A percentile compares a stretch with the other conserved stretches of the same genome.
These are phyloP conservation scores for Promerops cafer DNA, from an alignment of 2,113 vertebrate species.

Conservation along the genomic window DNA sequence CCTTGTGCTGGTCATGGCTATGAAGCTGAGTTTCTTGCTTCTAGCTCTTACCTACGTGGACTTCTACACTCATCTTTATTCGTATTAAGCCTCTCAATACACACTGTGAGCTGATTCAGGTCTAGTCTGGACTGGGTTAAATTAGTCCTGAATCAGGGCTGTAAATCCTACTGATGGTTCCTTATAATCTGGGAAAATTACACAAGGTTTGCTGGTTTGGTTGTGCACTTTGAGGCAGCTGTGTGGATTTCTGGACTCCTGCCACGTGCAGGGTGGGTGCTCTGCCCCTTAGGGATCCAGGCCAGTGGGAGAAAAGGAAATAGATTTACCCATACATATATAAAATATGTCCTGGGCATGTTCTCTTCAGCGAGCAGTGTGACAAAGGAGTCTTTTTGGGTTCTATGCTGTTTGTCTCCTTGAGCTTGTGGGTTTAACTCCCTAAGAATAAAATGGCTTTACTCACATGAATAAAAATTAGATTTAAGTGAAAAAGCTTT, in stretches of 20 bases:
- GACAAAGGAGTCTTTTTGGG: neutral
- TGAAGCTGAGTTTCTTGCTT: conserved; percentile 5
- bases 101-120: neutral
- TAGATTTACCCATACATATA: neutral
- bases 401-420: neutral
- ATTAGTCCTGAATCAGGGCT: neutral
- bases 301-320: neutral
- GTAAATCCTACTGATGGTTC: neutral
- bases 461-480: accelerated
- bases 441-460: neutral
- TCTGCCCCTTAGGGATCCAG: neutral
- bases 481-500: neutral
- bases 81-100: accelerated
- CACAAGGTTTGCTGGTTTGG: neutral
- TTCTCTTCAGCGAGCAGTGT: neutral
- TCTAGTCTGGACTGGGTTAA: neutral
- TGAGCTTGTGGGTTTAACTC: neutral
- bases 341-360: neutral
- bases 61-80: accelerated
- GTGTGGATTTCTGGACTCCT: neutral
- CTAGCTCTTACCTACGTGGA: neutral
- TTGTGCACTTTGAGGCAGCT: neutral
- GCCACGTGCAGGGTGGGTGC: no score
- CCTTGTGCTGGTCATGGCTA: neutral
- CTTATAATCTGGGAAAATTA: neutral